Evolutionary conservation across 2,888 invertebrate genomes (phyloP), one percentile per base, ranked within the genome.

Genomic region (Lymantria monacha): DNA sequence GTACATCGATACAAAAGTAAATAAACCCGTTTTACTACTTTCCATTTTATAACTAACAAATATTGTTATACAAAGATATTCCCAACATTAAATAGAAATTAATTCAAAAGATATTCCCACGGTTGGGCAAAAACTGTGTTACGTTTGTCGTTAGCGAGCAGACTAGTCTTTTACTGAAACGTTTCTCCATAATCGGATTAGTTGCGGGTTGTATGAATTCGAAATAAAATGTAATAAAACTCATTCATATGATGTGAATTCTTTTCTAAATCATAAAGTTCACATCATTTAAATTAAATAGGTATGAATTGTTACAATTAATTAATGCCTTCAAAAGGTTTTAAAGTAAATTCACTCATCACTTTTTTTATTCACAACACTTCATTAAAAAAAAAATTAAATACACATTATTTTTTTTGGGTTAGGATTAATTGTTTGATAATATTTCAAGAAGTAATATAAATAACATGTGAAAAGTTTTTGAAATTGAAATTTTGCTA

Each of bases 1-100:
- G n/a, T 22, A 22, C 22, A 22, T 22, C 22, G 22, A 22, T 22
- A 22, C 22, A 5, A 22, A 22, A 42, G 33, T 33, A 33, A 33
- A 9, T 33, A 10, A 22, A 44, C 1, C 33, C 33, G 9, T 8
- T 10, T 33, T 8, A 33, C 54, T 61, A 77, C 81, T 82, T 81
- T 82, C 81, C 76, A 70, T 82, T 81, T 79, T 77, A 79, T 64
- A 65, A 66, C 69, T 63, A 70, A 70, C 69, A 71, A 79, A 74
- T 67, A 66, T 64, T 57, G 57, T 63, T 63, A 65, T 74, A 74
- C 73, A 72, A 68, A 70, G 66, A 56, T 53, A 54, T 65, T 79
- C 74, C 69, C 76, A 76, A 69, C 74, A 69, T 72, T 69, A 69
- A 61, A 53, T 61, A 67, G 68, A 65, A 67, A 67, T 68, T 65